Evolutionary conservation across 2,113 vertebrate genomes (phyloP), one percentile per base, ranked within the genome.

Genomic region (Lucifuga dentata): DNA sequence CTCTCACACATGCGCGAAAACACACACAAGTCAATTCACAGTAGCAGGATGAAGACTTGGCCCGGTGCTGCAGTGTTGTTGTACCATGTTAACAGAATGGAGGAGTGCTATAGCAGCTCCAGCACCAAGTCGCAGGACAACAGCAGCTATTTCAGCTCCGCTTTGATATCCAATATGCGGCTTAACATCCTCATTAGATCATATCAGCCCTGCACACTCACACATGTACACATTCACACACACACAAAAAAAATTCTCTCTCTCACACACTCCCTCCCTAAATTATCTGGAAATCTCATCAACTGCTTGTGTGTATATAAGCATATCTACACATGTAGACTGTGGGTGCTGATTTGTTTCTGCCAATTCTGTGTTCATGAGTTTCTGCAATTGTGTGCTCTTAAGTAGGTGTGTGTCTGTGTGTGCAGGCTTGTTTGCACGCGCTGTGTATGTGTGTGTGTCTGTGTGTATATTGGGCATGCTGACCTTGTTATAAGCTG

Each of bases 401-500:
- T 59, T 66, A 64, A 73, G 29, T 13, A 44, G 24, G 65, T 70
- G 29, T 41, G 13, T 52, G 32, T 46, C 16, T 57, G 21, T 59
- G 38, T 50, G 19, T 24, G 36, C 52, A 44, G 67, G 46, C 40
- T 12, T 45, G 48, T 68, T 11, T 41, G 21, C 29, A 17, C 33
- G 24, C 21, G 52, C 29, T 33, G 58, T 62, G 53, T 49, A 49
- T 55, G 26, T 65, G 39, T 19, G 41, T 24, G 26, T 44, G 44
- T 36, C 35, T 38, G 52, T 41, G 60, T 49, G 41, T 59, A 19
- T 21, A 15, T 36, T 36, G 73, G 68, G 56, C 67, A 17, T 52
- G 58, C 69, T 87, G 89, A 91, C 91, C 89, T 93, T 93, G 90
- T 81, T 77, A 71, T 73, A 69, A 83, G 87, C 84, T 86, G 88